Base-by-base conservation (phyloP, 64 coral and sea anemone genomes). In the Montipora capricornis region DNA sequence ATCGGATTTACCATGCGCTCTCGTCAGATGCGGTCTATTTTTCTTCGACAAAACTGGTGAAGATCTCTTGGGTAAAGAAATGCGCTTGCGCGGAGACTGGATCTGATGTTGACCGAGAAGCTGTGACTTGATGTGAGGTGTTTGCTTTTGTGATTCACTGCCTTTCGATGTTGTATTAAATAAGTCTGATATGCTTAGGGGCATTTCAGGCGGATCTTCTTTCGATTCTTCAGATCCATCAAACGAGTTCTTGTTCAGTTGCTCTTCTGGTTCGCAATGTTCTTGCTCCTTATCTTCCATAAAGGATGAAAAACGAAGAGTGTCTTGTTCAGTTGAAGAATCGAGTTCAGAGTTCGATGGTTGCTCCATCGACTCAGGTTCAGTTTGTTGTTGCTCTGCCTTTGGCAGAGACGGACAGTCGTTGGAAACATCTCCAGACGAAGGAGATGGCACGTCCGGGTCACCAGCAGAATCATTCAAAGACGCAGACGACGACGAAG, bases 51-150 rank as follows among this genome's bases (percentile, higher is more conserved):
- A 15, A 19, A 98, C 77, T 0, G 96, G 96, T 47, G 96, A 98
- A 9, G 96, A 98, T 70, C 96, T 89, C 59, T 78, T 87, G 4
- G 96, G 96, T 50, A 98, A 79, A 70, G 89, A 88, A 3, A 61
- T 49, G 5, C 68, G 79, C 19, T 88, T 91, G 5, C 68, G 86
- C 6, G 59, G 93, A 6, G 16, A 7, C 85, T 95, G 84, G 62
- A 98, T 73, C 49, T 89, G 92, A 14, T 98, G 83, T 62, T 95
- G 93, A 49, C 93, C 84, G 45, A 98, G 89, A 15, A 98, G 79
- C 15, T 90, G 96, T 47, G 96, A 98, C 58, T 94, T 94, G 74
- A 98, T 98, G 69, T 89, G 96, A 3, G 96, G 96, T 4, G 96
- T 88, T 84, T 92, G 96, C n/a, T 98, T 98, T 62, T 24, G 44